Percentiles rank a stretch among this genome's conserved stretches.
Evolutionary conservation across 2,797 vertebrate species (phyloP).

Genomic region (Sebastes matsubarae): DNA sequence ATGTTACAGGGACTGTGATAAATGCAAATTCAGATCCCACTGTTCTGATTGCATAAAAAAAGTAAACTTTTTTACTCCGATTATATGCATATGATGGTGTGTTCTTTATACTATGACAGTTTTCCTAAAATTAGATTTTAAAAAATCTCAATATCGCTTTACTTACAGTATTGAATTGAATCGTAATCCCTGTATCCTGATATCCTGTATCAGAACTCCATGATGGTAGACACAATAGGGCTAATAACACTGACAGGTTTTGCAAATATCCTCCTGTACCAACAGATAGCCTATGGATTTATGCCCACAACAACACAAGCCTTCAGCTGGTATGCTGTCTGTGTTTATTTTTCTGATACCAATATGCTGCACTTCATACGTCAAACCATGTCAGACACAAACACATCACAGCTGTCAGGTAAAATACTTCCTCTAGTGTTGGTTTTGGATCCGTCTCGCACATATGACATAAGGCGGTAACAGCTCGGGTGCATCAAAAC

Average conservation of each 20-base stretch:
- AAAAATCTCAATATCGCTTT: too few species aligned
- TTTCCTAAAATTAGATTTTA: too few species aligned
- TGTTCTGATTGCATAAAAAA: too few species aligned
- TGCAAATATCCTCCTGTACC: not conserved
- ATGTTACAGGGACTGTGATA: too few species aligned
- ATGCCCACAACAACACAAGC: conserved; percentile 9
- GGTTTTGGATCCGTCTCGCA: conserved; percentile 39
- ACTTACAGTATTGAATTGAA: too few species aligned
- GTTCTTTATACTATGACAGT: too few species aligned
- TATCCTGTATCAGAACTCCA: too few species aligned
- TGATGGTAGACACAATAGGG: not conserved
- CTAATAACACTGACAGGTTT: not conserved
- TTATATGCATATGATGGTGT: too few species aligned
- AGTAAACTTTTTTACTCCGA: too few species aligned
- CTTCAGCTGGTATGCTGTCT: conserved; percentile 4
- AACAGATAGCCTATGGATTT: not conserved
- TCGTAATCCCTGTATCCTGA: too few species aligned
- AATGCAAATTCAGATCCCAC: too few species aligned
- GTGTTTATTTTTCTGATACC: conserved; percentile 38
- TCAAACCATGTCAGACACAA: conserved; percentile 28
- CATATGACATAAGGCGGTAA: not conserved
- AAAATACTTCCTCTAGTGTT: conserved; percentile 37
- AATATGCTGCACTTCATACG: not conserved
- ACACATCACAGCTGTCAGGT: conserved; percentile 51
- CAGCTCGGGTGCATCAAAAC: not conserved